Evolutionary conservation across 2,113 vertebrate genomes (phyloP).

Genomic region (Eulacestoma nigropectus): DNA sequence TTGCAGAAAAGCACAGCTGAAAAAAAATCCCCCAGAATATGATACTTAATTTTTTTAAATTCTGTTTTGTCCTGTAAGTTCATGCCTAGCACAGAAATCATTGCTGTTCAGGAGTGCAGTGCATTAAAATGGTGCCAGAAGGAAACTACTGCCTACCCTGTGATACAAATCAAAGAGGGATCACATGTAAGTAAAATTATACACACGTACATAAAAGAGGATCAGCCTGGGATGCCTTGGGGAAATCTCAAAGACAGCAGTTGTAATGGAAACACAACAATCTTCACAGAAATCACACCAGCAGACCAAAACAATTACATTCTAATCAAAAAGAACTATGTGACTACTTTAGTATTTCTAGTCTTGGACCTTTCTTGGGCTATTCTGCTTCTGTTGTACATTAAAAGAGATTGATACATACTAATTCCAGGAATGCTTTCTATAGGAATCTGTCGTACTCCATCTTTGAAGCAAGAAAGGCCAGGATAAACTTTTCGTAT

Average conservation of each 20-base stretch:
- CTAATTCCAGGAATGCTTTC: slow-evolving; percentile 99
- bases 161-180: neutral
- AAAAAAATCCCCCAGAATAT: neutral
- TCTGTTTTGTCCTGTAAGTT: neutral
- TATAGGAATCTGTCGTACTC: slow-evolving; percentile 96
- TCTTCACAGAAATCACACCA: neutral
- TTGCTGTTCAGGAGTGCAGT: neutral
- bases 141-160: neutral
- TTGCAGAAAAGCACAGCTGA: neutral
- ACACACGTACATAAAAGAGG: neutral
- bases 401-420: slow-evolving; percentile 71
- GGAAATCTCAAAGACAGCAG: neutral
- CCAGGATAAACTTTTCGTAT: slow-evolving; percentile 98
- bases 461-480: slow-evolving; percentile 98
- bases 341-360: neutral
- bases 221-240: neutral
- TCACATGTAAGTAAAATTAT: neutral
- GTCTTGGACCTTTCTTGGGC: neutral
- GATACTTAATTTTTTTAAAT: neutral
- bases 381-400: neutral
- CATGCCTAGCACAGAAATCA: neutral
- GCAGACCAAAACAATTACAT: neutral
- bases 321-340: neutral
- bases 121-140: neutral
- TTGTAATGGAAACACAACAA: neutral